phyloP scores from a whole-genome alignment of 2,888 invertebrate genomes.

The Lathronympha strigana region DNA sequence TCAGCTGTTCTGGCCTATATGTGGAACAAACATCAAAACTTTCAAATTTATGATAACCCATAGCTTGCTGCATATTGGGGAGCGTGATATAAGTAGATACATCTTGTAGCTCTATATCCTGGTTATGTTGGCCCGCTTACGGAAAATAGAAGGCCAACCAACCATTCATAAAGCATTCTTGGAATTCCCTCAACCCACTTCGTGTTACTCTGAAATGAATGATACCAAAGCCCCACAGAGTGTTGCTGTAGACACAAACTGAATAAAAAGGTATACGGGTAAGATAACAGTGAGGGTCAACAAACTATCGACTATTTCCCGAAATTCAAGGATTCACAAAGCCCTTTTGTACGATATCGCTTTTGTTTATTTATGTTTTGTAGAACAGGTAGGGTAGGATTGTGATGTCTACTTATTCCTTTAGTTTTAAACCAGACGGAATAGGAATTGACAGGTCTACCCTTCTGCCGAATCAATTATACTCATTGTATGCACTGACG shows the following conservation, averaged over 20 bases:
- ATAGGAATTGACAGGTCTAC: neutral
- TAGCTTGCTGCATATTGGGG: neutral
- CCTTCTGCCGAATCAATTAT: too few relatives aligned
- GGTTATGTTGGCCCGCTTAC: neutral
- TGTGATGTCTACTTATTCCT: conserved; percentile 4
- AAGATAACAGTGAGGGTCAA: conserved; percentile 19
- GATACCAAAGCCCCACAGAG: neutral
- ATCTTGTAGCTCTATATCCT: too few relatives aligned
- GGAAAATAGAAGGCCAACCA: conserved; percentile 11
- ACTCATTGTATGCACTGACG: too few relatives aligned
- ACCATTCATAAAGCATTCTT: conserved; percentile 3
- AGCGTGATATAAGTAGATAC: neutral
- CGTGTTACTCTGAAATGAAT: conserved; percentile 2
- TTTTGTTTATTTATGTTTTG: conserved; percentile 23
- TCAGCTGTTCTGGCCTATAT: too few relatives aligned
- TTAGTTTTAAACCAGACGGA: neutral
- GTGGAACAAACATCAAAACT: too few relatives aligned
- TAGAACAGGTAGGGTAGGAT: conserved; percentile 2
- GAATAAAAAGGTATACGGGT: conserved; percentile 15
- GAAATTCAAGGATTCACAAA: conserved; percentile 27
- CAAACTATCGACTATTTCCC: conserved; percentile 19
- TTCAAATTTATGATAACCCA: too few relatives aligned
- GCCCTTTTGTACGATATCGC: conserved; percentile 22
- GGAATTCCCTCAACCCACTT: conserved; percentile 11
- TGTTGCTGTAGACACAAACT: neutral